Conservation (phyloP, 2,888 invertebrate genomes). For the Melanophora roralis region DNA sequence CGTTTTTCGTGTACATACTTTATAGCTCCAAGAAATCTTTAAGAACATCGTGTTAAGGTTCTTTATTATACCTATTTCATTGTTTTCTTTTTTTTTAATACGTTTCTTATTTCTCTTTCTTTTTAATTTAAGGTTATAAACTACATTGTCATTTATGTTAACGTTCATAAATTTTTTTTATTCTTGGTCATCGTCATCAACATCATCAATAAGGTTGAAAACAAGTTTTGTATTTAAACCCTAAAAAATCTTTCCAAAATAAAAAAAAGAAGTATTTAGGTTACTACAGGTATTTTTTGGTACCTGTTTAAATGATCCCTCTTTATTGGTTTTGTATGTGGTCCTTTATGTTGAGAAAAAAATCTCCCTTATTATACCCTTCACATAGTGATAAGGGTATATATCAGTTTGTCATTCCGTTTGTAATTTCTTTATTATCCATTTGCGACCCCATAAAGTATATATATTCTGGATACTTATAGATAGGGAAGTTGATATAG, state of each 20-base stretch:
- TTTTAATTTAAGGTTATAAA: slow-evolving; percentile 20
- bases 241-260: slow-evolving; percentile 8
- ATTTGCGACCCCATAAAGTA: too few relatives aligned
- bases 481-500: too few relatives aligned
- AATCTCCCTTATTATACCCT: too few relatives aligned
- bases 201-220: not conserved
- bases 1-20: slow-evolving; percentile 1
- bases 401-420: too few relatives aligned
- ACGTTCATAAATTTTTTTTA: not conserved
- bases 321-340: slow-evolving; percentile 10
- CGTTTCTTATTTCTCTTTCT: not conserved
- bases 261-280: not conserved
- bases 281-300: not conserved
- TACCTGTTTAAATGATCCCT: slow-evolving; percentile 36
- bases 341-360: not conserved
- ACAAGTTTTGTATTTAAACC: slow-evolving; percentile 18
- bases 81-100: not conserved
- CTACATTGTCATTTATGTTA: slow-evolving; percentile 22
- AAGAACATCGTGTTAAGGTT: not conserved
- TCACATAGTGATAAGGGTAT: too few relatives aligned
- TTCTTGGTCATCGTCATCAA: not conserved
- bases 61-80: not conserved
- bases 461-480: too few relatives aligned
- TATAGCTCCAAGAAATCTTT: not conserved
- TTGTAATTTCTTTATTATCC: too few relatives aligned